Percentiles rank a stretch among this genome's conserved stretches.
Conservation (phyloP, 2,797 vertebrate species). For the Pipistrellus pipistrellus region DNA sequence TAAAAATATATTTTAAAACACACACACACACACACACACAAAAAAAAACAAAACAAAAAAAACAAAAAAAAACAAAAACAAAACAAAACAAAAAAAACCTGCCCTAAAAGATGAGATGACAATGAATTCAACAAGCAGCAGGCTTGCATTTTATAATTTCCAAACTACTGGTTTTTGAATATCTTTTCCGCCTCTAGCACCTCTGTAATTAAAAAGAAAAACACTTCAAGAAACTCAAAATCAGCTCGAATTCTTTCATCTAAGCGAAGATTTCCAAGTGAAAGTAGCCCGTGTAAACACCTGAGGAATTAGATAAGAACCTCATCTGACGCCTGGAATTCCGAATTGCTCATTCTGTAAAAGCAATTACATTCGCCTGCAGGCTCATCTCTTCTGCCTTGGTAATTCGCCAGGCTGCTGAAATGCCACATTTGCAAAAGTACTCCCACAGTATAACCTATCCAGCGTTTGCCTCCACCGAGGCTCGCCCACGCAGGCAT, state of each 20-base stretch:
- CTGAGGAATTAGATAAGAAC: constrained; percentile 56
- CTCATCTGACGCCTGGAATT: constrained; percentile 61
- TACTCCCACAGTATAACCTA: constrained; percentile 74
- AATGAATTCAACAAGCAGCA: constrained; percentile 18
- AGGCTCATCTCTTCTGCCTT: constrained; percentile 72
- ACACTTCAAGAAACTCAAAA: constrained; percentile 30
- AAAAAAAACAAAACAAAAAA: too few relatives aligned
- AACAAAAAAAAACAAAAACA: too few relatives aligned
- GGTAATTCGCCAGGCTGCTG: constrained; percentile 79
- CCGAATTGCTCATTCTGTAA: constrained; percentile 68
- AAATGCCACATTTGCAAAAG: constrained; percentile 83
- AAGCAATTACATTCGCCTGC: constrained; percentile 73
- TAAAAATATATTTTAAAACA: neutral
- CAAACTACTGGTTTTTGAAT: constrained; percentile 44
- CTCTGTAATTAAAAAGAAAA: constrained; percentile 48
- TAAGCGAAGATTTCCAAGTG: constrained; percentile 50
- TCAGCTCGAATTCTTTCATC: constrained; percentile 51
- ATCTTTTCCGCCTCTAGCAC: constrained; percentile 12
- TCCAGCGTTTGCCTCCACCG: constrained; percentile 49
- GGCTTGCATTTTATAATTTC: constrained; percentile 54
- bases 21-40: too few relatives aligned
- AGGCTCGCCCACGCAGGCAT: constrained; percentile 68
- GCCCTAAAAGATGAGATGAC: constrained; percentile 11
- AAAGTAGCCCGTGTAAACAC: constrained; percentile 64
- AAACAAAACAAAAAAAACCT: neutral